Conservation (phyloP, 2,797 vertebrate species). For the Nasua narica region DNA sequence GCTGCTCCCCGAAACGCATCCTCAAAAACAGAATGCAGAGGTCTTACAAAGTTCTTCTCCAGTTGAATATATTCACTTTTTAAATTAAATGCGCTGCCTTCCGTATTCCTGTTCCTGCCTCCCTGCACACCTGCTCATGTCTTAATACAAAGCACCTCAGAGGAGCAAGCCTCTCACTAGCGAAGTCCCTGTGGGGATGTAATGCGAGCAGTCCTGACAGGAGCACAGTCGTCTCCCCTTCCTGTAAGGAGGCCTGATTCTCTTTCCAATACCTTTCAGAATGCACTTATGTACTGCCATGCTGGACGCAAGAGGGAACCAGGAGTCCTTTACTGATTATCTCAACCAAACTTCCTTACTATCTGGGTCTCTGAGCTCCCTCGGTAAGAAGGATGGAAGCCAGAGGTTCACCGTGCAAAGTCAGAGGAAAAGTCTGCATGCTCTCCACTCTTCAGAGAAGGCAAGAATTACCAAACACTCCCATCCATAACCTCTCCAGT, state of each 20-base stretch:
- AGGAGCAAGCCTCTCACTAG: background rate
- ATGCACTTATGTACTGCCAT: background rate
- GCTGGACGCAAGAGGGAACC: slow-evolving; percentile 32
- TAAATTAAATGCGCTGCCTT: background rate
- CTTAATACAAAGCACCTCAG: background rate
- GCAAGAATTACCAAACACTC: background rate
- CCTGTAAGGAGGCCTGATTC: slow-evolving; percentile 22
- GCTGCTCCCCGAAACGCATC: background rate
- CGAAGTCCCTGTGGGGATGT: background rate
- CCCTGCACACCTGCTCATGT: background rate
- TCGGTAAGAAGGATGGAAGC: background rate
- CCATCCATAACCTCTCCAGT: background rate
- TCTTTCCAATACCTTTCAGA: background rate
- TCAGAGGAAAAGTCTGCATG: background rate
- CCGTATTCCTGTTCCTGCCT: background rate
- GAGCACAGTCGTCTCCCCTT: background rate
- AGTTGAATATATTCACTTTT: background rate
- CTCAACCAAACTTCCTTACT: background rate
- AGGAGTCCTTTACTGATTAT: background rate
- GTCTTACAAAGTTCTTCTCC: background rate
- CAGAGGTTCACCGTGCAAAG: background rate
- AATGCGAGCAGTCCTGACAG: background rate
- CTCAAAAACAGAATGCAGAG: background rate
- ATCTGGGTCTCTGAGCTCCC: background rate
- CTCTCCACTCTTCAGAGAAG: background rate